These are phyloP conservation scores for Plagodis dolabraria DNA, from an alignment of 2,888 invertebrate species.

Conservation along the genomic window DNA sequence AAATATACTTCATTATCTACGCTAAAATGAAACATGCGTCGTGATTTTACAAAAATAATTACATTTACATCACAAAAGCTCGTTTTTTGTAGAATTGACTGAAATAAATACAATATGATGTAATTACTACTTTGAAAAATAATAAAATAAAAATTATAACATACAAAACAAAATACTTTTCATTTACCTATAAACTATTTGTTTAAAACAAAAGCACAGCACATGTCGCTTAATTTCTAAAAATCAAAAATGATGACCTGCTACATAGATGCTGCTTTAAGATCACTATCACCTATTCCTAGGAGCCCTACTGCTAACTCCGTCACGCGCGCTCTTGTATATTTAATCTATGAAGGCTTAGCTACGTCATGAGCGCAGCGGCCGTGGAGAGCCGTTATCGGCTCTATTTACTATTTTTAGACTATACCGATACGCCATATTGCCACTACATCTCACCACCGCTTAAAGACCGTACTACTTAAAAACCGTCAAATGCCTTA, in stretches of 20 bases:
- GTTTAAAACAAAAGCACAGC: conserved; percentile 85
- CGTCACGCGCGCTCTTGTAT: conserved; percentile 47
- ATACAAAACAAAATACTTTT: conserved; percentile 69
- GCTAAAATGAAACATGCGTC: conserved; percentile 65
- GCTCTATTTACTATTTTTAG: no score
- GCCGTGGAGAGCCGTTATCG: no score
- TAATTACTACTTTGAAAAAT: conserved; percentile 59
- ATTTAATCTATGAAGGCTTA: conserved; percentile 28
- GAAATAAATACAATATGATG: conserved; percentile 75
- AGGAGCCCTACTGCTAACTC: conserved; percentile 74
- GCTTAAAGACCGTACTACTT: no score
- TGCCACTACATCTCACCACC: no score
- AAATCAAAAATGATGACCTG: conserved; percentile 77
- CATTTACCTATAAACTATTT: conserved; percentile 78
- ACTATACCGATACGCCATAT: no score
- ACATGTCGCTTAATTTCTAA: conserved; percentile 82
- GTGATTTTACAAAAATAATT: conserved; percentile 58
- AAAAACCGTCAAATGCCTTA: no score
- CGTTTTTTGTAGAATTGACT: conserved; percentile 71
- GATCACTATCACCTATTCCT: conserved; percentile 73
- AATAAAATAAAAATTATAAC: conserved; percentile 54
- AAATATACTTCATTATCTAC: conserved; percentile 57
- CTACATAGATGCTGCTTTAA: conserved; percentile 68
- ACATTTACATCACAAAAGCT: conserved; percentile 72
- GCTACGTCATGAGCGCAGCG: conserved; percentile 15